Evolutionary conservation across 2,888 invertebrate species (phyloP).

Genomic region (Agrotis segetum): DNA sequence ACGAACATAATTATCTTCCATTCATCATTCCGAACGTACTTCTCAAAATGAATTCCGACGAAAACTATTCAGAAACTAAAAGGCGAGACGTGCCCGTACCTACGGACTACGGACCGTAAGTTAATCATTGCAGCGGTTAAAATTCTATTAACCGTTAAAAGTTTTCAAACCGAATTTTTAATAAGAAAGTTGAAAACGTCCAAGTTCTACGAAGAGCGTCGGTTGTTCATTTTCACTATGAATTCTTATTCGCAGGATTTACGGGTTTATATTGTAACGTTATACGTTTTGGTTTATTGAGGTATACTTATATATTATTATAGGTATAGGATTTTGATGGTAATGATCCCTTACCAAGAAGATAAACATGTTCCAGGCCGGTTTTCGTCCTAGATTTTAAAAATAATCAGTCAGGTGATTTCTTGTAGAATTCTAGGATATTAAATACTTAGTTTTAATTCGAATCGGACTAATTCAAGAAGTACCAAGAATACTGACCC

Average conservation of each 20-base stretch:
- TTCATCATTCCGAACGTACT: slow-evolving; percentile 57
- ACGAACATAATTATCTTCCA: slow-evolving; percentile 57
- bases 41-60: slow-evolving; percentile 61
- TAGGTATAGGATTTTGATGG: neutral
- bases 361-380: too few species aligned
- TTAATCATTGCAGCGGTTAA: slow-evolving; percentile 81
- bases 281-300: slow-evolving; percentile 36
- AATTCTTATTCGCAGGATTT: slow-evolving; percentile 56
- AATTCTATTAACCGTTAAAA: slow-evolving; percentile 82
- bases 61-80: slow-evolving; percentile 65
- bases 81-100: slow-evolving; percentile 57
- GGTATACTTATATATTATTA: neutral
- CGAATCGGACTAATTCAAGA: too few species aligned
- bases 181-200: slow-evolving; percentile 79
- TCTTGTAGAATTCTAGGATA: too few species aligned
- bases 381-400: too few species aligned
- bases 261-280: slow-evolving; percentile 34
- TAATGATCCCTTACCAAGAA: too few species aligned
- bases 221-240: slow-evolving; percentile 74
- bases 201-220: slow-evolving; percentile 60
- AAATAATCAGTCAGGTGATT: too few species aligned
- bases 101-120: slow-evolving; percentile 63
- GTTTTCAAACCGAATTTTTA: slow-evolving; percentile 83
- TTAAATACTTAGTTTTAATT: too few species aligned
- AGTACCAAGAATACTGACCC: too few species aligned